phyloP scores from a whole-genome alignment of 2,797 vertebrate species.

The Brachyalestes nurse region DNA sequence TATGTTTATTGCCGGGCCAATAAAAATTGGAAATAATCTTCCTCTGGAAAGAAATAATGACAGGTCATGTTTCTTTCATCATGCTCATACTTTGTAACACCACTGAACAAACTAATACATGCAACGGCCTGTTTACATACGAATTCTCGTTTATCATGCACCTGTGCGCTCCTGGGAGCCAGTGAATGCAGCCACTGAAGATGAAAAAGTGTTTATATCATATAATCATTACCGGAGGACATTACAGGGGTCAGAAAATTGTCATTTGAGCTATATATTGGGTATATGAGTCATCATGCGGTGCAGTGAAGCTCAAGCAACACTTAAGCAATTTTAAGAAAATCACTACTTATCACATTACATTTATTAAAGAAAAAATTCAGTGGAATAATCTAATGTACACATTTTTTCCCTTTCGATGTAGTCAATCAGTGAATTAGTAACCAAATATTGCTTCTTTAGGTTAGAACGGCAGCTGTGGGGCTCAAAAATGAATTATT shows the following conservation, averaged over 20 bases:
- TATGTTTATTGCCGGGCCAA: slow-evolving; percentile 14
- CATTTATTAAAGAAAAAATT: neutral
- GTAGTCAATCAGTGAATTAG: no score
- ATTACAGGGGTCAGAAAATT: neutral
- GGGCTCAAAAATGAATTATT: no score
- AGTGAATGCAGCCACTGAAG: neutral
- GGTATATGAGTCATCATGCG: no score
- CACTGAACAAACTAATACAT: neutral
- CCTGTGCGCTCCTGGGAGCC: neutral
- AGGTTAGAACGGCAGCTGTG: no score
- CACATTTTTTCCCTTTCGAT: no score
- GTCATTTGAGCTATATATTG: no score
- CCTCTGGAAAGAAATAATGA: neutral
- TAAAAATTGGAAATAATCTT: slow-evolving; percentile 13
- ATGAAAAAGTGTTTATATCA: neutral
- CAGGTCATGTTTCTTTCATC: neutral
- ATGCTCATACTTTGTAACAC: neutral
- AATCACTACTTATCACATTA: neutral
- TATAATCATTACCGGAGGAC: neutral
- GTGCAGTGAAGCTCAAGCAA: no score
- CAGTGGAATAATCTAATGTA: neutral
- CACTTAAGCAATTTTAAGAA: no score
- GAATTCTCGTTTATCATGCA: neutral
- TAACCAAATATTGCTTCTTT: no score
- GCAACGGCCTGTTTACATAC: neutral